Evolutionary conservation across 2,113 vertebrate species (phyloP).

Genomic region (Microcebus ravelobensis): DNA sequence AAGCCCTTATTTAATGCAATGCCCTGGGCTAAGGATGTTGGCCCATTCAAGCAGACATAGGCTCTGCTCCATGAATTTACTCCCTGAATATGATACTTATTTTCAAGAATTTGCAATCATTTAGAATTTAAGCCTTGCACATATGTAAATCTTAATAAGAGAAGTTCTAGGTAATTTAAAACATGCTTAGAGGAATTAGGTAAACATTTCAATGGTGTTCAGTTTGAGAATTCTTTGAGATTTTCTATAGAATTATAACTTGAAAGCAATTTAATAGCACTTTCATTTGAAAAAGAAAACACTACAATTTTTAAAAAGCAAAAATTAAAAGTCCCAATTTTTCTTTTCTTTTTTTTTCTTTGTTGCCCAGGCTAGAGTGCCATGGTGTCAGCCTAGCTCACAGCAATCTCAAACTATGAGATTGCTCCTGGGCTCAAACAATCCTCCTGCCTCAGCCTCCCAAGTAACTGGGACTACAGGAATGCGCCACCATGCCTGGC

Average conservation of each 20-base stretch:
- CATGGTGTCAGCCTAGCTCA: too few relatives aligned
- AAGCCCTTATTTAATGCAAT: neutral
- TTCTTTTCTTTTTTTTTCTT: too few relatives aligned
- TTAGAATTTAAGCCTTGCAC: neutral
- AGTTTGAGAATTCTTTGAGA: neutral
- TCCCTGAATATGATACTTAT: neutral
- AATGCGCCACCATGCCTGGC: too few relatives aligned
- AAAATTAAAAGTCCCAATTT: neutral
- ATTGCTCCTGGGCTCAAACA: too few relatives aligned
- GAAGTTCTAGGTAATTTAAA: neutral
- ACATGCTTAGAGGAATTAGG: neutral
- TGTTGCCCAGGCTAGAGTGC: too few relatives aligned
- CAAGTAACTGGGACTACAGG: too few relatives aligned
- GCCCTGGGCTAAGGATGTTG: neutral
- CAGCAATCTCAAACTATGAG: too few relatives aligned
- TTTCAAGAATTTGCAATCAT: neutral
- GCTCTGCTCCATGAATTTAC: neutral
- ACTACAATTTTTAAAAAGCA: neutral
- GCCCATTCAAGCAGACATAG: neutral
- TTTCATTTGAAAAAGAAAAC: neutral
- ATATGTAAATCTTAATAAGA: neutral
- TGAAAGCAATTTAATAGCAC: neutral
- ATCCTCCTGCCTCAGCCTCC: too few relatives aligned
- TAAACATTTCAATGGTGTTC: neutral
- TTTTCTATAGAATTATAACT: neutral